A percentile compares a stretch with the other conserved stretches of the same genome.
Evolutionary conservation across 2,113 vertebrate genomes (phyloP).

Genomic region (Arvicanthis niloticus): DNA sequence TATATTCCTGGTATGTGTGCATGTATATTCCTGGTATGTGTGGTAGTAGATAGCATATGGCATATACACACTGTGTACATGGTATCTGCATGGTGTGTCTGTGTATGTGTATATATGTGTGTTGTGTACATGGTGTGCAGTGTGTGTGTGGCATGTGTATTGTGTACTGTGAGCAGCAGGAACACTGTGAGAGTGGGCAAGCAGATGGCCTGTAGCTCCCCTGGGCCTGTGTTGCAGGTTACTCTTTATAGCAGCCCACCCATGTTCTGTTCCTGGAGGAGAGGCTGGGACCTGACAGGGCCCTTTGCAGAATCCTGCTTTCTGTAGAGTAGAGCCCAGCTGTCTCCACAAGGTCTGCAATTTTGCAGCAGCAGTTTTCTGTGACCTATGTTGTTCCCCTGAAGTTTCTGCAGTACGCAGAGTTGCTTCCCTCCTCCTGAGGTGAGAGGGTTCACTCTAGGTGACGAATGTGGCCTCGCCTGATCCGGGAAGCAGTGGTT

Average conservation of each 20-base stretch:
- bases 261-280: background rate
- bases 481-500: constrained; percentile 74
- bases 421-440: constrained; percentile 46
- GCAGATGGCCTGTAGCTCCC: background rate
- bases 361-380: background rate
- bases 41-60: background rate
- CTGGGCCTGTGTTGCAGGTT: background rate
- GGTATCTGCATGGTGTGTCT: background rate
- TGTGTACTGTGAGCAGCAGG: background rate
- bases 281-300: background rate
- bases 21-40: background rate
- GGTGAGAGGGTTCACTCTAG: constrained; percentile 83
- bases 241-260: background rate
- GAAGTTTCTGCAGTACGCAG: background rate
- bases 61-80: background rate
- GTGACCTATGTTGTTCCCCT: background rate
- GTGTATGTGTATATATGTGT: background rate
- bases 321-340: background rate
- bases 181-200: no score
- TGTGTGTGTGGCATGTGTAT: background rate
- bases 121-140: background rate
- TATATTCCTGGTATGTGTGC: no score
- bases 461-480: constrained; percentile 75
- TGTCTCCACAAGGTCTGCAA: rapidly evolving
- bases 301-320: no score